phyloP scores from a whole-genome alignment of 2,113 vertebrate species.

The Trinectes maculatus region DNA sequence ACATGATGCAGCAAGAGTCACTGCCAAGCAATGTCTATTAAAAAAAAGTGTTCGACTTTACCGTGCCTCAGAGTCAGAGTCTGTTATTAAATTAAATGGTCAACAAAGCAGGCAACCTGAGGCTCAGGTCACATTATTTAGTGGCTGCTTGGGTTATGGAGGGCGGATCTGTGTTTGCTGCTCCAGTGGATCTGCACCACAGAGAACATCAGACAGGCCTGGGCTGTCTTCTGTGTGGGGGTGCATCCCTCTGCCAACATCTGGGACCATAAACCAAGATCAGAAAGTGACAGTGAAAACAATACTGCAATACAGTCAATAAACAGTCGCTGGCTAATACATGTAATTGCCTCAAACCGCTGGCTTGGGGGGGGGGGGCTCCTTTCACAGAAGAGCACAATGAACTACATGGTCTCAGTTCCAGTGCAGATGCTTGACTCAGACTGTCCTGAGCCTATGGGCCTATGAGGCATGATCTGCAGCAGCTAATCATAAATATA shows the following conservation, averaged over 20 bases:
- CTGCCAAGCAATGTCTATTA: no score
- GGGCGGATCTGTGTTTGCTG: slow-evolving; percentile 52
- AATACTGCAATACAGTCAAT: slow-evolving; percentile 64
- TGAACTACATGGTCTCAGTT: slow-evolving; percentile 9
- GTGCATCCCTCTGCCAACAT: slow-evolving; percentile 69
- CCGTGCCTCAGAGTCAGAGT: neutral
- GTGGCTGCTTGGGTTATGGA: slow-evolving; percentile 14
- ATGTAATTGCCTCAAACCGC: slow-evolving; percentile 22
- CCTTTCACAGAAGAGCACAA: slow-evolving; percentile 17
- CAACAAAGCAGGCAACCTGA: slow-evolving; percentile 36
- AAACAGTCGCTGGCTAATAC: slow-evolving; percentile 60
- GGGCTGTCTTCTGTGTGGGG: slow-evolving; percentile 50
- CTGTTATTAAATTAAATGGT: no score
- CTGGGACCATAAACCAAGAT: slow-evolving; percentile 71
- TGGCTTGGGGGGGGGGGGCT: slow-evolving; percentile 15
- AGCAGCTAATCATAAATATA: slow-evolving; percentile 38
- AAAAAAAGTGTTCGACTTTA: no score
- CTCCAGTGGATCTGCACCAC: slow-evolving; percentile 50
- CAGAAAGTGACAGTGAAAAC: slow-evolving; percentile 65
- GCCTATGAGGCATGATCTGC: slow-evolving; percentile 13
- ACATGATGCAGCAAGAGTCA: neutral
- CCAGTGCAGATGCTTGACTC: slow-evolving; percentile 9
- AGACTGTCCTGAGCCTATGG: neutral
- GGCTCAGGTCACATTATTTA: slow-evolving; percentile 2
- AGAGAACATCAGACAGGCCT: slow-evolving; percentile 58